Evolutionary conservation across 2,888 invertebrate species (phyloP).

Genomic region (Macrophya alboannulata): DNA sequence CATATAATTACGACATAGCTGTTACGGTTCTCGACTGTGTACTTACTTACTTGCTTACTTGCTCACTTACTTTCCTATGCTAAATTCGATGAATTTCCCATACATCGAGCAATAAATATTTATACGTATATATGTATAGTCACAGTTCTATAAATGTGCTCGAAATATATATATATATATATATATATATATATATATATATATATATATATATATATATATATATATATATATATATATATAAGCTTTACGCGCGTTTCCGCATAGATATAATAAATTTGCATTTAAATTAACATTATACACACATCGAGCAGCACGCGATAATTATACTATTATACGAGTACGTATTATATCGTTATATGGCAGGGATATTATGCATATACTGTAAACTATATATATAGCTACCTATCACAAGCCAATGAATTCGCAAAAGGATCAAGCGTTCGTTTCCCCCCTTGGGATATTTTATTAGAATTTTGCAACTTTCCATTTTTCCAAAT

Average conservation of each 20-base stretch:
- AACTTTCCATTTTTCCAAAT: too few relatives aligned
- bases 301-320: neutral
- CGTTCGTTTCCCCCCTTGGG: too few relatives aligned
- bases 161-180: too few relatives aligned
- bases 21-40: slow-evolving; percentile 25
- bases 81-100: slow-evolving; percentile 6
- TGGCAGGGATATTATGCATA: too few relatives aligned
- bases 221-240: too few relatives aligned
- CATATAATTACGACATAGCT: slow-evolving; percentile 40
- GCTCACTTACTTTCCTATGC: slow-evolving; percentile 23
- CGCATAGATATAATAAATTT: neutral
- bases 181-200: too few relatives aligned
- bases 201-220: too few relatives aligned
- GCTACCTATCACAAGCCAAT: too few relatives aligned
- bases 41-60: neutral
- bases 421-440: too few relatives aligned
- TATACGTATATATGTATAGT: neutral
- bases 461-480: too few relatives aligned
- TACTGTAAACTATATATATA: too few relatives aligned
- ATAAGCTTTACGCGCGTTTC: slow-evolving; percentile 41
- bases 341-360: neutral
- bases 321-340: neutral
- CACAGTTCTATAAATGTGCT: neutral
- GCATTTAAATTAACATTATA: slow-evolving; percentile 1
- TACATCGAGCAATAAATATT: neutral